These are phyloP conservation scores for Cinclus mexicanus DNA, from an alignment of 2,113 vertebrate species.

Conservation along the genomic window DNA sequence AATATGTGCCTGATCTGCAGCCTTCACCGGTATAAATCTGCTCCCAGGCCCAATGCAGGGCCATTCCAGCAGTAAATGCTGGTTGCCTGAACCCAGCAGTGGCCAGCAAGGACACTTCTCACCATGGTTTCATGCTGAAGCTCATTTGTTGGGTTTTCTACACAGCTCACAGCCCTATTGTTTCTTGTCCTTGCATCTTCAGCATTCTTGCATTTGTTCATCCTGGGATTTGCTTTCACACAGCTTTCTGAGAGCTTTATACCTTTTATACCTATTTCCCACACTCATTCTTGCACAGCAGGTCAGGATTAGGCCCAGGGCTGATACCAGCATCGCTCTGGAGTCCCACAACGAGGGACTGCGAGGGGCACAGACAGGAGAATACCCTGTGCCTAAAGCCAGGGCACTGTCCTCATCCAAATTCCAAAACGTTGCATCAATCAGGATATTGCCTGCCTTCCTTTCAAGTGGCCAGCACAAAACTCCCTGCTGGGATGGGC, in stretches of 20 bases:
- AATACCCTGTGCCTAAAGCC: not conserved
- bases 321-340: fast-evolving
- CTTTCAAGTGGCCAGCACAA: not conserved
- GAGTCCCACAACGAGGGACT: fast-evolving
- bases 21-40: not conserved
- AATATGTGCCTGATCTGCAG: not conserved
- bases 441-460: not conserved
- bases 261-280: too few species aligned
- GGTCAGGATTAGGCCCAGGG: not conserved
- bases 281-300: not conserved
- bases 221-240: too few species aligned
- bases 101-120: not conserved
- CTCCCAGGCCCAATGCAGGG: not conserved
- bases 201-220: too few species aligned
- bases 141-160: not conserved
- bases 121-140: not conserved
- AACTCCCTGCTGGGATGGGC: not conserved
- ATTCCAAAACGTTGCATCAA: fast-evolving
- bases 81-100: not conserved
- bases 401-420: not conserved
- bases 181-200: too few species aligned
- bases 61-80: not conserved
- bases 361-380: not conserved
- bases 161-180: too few species aligned
- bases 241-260: too few species aligned